Percentiles rank a stretch among this genome's conserved stretches.
phyloP scores from a whole-genome alignment of 2,888 invertebrate species.

The Ornithoptera priamus region DNA sequence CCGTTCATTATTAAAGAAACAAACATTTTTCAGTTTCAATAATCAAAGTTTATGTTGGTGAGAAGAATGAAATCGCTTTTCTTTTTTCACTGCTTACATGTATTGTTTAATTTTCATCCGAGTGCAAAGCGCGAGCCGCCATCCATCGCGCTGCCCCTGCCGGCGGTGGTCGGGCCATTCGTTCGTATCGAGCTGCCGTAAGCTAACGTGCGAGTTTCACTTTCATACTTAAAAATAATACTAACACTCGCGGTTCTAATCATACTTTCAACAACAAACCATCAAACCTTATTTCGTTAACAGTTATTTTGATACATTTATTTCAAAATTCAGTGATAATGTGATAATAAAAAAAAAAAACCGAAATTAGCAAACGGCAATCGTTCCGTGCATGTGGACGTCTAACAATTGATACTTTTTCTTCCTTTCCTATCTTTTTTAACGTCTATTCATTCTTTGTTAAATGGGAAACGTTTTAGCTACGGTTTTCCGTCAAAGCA shows the following conservation, averaged over 20 bases:
- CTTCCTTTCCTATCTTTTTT: constrained; percentile 47
- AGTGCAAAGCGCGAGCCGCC: constrained; percentile 21
- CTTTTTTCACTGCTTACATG: constrained; percentile 15
- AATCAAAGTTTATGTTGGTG: constrained; percentile 5
- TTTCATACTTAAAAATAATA: constrained; percentile 57
- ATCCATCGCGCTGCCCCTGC: constrained; percentile 7
- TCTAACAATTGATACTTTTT: constrained; percentile 37
- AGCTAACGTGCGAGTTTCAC: constrained; percentile 63
- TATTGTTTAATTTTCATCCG: constrained; percentile 26
- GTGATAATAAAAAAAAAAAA: constrained; percentile 51
- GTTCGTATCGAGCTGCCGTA: constrained; percentile 54
- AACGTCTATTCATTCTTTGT: constrained; percentile 43
- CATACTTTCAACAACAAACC: constrained; percentile 46
- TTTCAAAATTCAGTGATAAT: constrained; percentile 59
- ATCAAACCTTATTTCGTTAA: constrained; percentile 40
- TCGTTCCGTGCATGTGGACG: constrained; percentile 35
- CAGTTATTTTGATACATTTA: constrained; percentile 42
- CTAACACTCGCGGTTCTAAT: constrained; percentile 50
- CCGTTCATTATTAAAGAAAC: background rate
- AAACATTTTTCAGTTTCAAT: background rate
- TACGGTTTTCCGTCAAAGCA: background rate
- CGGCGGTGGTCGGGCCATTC: constrained; percentile 45
- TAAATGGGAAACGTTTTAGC: background rate
- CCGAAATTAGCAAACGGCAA: constrained; percentile 32
- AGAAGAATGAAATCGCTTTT: constrained; percentile 17